Evolutionary conservation across 2,113 vertebrate genomes (phyloP), one percentile per base, ranked within the genome.

Genomic region (Gracilinanus agilis): DNA sequence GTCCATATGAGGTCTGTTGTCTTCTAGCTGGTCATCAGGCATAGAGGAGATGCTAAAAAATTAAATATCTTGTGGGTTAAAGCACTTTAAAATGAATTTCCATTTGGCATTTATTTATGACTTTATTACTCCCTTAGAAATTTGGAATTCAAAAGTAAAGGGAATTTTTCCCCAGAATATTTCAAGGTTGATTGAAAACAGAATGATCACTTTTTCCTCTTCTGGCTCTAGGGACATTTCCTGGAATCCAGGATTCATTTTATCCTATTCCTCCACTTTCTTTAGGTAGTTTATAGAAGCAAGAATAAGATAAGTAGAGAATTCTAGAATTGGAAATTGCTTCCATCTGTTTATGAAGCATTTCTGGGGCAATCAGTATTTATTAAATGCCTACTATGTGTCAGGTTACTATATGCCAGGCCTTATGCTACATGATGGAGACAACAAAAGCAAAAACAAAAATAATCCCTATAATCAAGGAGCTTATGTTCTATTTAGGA

Each of bases 61-160:
- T 58, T 92, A 90, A 5, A 92, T 97, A 44, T 97, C 94, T 54
- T 93, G 25, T 29, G 55, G 94, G 92, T 92, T 12, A 3, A 53
- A 3, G 54, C 88, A 53, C 55, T 97, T 98, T 94, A 95, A 97
- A 94, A 90, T 19, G 95, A 94, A 55, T 91, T 96, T 97, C 95
- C 90, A 94, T 91, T 56, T 61, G 90, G 25, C 34, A 53, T 21
- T 53, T 90, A 61, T 23, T 93, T 92, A n/a, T 54, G 58, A 92
- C 29, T 91, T 95, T 93, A 75, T n/a, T n/a, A 83, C 19, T 96
- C 92, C 23, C 1, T 19, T 9, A 94, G 93, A 94, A 93, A 94
- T 54, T 44, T 83, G 89, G 40, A 92, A 54, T 93, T 90, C 88
- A 55, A 16, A 94, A 95, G 89, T 93, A 7, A 88, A 91, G 13